A percentile compares a stretch with the other conserved stretches of the same genome.
Conservation (phyloP, 1,140 invertebrate genomes). For the Acromyrmex charruanus region DNA sequence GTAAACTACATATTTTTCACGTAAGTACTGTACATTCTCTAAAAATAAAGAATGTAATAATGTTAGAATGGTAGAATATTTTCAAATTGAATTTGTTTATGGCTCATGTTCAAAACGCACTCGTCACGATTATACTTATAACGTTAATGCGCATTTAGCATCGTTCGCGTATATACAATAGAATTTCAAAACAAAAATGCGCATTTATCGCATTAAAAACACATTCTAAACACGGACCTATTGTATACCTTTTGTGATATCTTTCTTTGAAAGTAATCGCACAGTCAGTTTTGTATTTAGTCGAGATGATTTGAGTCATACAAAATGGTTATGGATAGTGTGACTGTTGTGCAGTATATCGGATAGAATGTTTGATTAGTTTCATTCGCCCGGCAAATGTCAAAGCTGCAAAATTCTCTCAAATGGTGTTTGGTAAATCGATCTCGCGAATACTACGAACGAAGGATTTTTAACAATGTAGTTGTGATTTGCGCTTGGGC, state of each 20-base stretch:
- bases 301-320: conserved; percentile 25
- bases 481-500: conserved; percentile 22
- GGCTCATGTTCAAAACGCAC: too few relatives aligned
- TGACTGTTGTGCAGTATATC: conserved; percentile 25
- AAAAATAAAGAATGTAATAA: background rate
- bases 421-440: conserved; percentile 49
- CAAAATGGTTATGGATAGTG: conserved; percentile 47
- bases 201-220: too few relatives aligned
- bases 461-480: conserved; percentile 56
- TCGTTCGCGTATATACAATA: too few relatives aligned
- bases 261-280: background rate
- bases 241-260: too few relatives aligned
- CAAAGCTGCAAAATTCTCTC: conserved; percentile 46
- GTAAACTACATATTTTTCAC: too few relatives aligned
- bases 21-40: background rate
- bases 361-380: conserved; percentile 58
- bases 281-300: conserved; percentile 20
- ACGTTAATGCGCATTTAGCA: too few relatives aligned
- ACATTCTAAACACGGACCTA: too few relatives aligned
- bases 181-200: too few relatives aligned
- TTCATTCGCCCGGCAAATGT: conserved; percentile 54
- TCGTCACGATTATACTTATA: too few relatives aligned
- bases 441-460: conserved; percentile 30
- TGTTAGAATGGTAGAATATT: background rate
- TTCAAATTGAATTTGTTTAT: background rate